Evolutionary conservation across 2,888 invertebrate genomes (phyloP).

Genomic region (Standfussiana lucernea): DNA sequence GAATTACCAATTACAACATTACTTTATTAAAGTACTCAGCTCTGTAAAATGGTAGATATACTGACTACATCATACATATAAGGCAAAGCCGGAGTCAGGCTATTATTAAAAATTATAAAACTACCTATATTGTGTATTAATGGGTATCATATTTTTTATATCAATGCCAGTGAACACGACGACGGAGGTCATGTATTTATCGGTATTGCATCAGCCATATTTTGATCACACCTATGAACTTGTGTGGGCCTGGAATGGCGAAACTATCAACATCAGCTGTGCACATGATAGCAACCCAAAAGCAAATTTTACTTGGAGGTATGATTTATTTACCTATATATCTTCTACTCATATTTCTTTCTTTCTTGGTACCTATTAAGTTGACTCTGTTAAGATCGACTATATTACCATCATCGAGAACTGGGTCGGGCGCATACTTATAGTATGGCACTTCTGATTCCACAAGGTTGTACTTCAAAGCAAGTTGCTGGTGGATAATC

Average conservation of each 20-base stretch:
- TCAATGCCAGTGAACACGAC: conserved; percentile 72
- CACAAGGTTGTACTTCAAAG: too few relatives aligned
- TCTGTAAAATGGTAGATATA: too few relatives aligned
- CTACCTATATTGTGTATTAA: not conserved
- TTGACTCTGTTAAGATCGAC: too few relatives aligned
- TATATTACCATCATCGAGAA: too few relatives aligned
- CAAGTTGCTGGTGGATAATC: too few relatives aligned
- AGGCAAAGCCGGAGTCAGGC: too few relatives aligned
- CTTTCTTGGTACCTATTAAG: not conserved
- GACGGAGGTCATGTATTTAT: conserved; percentile 73
- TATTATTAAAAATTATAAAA: too few relatives aligned
- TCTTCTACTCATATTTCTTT: not conserved
- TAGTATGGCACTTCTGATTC: too few relatives aligned
- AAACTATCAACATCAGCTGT: conserved; percentile 80
- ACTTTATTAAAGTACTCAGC: too few relatives aligned
- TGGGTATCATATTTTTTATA: not conserved
- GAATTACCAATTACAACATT: too few relatives aligned
- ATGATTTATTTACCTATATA: conserved; percentile 13
- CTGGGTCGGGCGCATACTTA: too few relatives aligned
- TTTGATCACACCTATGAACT: conserved; percentile 73
- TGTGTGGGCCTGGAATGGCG: conserved; percentile 82
- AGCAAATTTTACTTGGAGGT: conserved; percentile 82
- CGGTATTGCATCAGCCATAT: conserved; percentile 80
- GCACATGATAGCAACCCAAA: conserved; percentile 80
- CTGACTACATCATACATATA: too few relatives aligned